Base-by-base conservation (phyloP, 2,888 invertebrate species). In the Drosophila acutilabella region DNA sequence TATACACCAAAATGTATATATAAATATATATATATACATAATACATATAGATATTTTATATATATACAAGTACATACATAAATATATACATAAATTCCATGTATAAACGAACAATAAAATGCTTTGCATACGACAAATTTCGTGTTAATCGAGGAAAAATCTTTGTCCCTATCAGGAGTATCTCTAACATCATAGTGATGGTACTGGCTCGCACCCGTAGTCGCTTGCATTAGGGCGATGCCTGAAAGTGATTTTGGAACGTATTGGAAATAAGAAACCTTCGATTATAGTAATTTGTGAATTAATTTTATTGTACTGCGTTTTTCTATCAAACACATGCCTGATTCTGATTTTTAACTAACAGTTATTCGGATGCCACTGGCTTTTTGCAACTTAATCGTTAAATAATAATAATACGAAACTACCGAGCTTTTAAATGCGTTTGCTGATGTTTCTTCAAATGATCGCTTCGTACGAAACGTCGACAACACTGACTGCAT, bases 391-490 rank as follows among this genome's bases (percentile, higher is more conserved):
- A 81, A 78, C 66, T 81, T 69, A 73, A 64, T 57, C 56, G 30
- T 48, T 84, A 73, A 58, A 62, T 71, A 65, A 48, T 38, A 38
- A 58, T 41, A 23, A 58, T 48, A 48, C 58, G 71, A 78, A 81
- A 67, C 90, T 90, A 81, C 80, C 82, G 80, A 56, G 81, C 72
- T 61, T 88, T 88, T 53, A 76, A 81, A 78, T 91, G 91, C 56
- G 90, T 90, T 71, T 90, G 90, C 47, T 91, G 74, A 62, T 91
- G 91, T 44, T 92, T 91, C 57, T 91, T 91, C 13, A 91, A 80
- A 56, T 91, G 91, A 71, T 91, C 91, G 64, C 90, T 90, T 38
- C 91, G 86, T 47, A 90, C 84, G 57, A 91, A 91, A 11, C 90
- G 83, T 23, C 90, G 89, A 33, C 83, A 81, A 62, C 91, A 91